phyloP scores from a whole-genome alignment of 2,797 vertebrate genomes.

The Pseudomugil gertrudae region DNA sequence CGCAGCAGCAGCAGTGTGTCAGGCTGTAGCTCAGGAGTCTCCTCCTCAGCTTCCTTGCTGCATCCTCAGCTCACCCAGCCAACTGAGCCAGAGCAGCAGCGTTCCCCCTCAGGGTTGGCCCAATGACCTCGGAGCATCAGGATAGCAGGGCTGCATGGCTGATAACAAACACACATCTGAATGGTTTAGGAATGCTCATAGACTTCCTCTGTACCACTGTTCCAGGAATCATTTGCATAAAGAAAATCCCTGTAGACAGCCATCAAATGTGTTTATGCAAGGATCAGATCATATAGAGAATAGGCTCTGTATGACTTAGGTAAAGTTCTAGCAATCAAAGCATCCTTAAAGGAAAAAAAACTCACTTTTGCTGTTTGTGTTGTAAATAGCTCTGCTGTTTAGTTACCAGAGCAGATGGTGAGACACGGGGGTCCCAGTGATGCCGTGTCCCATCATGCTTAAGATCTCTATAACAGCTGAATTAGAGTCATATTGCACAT shows the following conservation, averaged over 20 bases:
- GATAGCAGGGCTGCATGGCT: constrained; percentile 60
- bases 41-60: constrained; percentile 78
- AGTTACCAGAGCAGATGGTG: constrained; percentile 47
- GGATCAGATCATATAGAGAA: too few species aligned
- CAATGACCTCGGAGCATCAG: constrained; percentile 58
- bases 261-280: too few species aligned
- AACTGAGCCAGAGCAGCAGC: constrained; percentile 56
- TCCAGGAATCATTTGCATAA: too few species aligned
- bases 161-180: constrained; percentile 17
- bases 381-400: constrained; percentile 26
- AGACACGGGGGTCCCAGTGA: constrained; percentile 45
- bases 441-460: constrained; percentile 36
- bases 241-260: too few species aligned
- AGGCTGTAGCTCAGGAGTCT: constrained; percentile 64
- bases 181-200: neutral
- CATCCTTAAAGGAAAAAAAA: neutral
- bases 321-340: neutral
- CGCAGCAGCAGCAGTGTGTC: constrained; percentile 56
- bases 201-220: too few species aligned
- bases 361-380: constrained; percentile 19
- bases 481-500: constrained; percentile 1
- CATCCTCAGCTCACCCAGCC: constrained; percentile 78
- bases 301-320: too few species aligned
- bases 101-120: constrained; percentile 63
- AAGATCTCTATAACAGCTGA: constrained; percentile 25